phyloP scores from a whole-genome alignment of 2,797 vertebrate species.

The Rhadinocentrus ornatus region DNA sequence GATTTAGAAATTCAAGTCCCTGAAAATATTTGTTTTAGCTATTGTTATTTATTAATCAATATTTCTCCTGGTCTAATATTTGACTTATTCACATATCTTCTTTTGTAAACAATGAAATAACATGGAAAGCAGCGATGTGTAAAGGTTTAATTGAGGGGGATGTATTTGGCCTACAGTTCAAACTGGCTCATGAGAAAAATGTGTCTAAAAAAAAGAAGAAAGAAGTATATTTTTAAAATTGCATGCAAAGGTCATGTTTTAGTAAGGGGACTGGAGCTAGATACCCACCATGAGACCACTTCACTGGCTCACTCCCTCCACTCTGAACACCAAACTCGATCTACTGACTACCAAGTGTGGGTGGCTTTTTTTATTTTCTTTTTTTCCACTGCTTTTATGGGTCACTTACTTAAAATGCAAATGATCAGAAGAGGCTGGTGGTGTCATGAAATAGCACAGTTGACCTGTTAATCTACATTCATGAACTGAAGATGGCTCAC shows the following conservation, averaged over 20 bases:
- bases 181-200: no score
- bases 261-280: background rate
- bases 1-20: background rate
- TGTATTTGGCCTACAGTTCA: background rate
- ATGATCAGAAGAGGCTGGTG: constrained; percentile 35
- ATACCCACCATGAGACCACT: constrained; percentile 1
- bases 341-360: constrained; percentile 26
- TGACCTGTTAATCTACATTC: constrained; percentile 41
- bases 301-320: constrained; percentile 4
- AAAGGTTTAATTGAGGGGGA: background rate
- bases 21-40: background rate
- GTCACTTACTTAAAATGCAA: constrained; percentile 45
- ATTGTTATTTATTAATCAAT: background rate
- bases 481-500: constrained; percentile 28
- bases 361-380: constrained; percentile 28
- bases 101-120: background rate
- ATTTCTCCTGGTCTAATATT: background rate
- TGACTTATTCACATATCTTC: background rate
- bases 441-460: constrained; percentile 16
- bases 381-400: constrained; percentile 28
- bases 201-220: background rate
- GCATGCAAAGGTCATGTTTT: constrained; percentile 1
- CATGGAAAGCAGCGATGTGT: background rate
- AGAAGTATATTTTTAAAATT: constrained; percentile 6
- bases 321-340: constrained; percentile 25